Conservation (phyloP, 2,888 invertebrate genomes). For the Mythimna albipuncta region DNA sequence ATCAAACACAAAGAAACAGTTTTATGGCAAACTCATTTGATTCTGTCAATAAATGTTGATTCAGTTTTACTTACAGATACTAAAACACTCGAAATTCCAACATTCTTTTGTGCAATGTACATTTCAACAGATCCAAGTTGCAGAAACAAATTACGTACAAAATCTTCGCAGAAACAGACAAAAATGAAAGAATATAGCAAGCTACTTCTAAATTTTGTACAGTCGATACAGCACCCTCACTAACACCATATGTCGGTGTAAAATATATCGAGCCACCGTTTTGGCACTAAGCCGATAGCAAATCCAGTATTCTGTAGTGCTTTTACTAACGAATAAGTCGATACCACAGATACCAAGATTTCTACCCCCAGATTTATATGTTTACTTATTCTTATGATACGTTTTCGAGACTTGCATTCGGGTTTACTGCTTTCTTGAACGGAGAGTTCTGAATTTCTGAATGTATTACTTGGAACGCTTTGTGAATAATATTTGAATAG, state of each 20-base stretch:
- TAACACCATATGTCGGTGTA: constrained; percentile 80
- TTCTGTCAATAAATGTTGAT: not conserved
- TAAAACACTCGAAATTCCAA: constrained; percentile 26
- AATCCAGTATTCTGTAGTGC: constrained; percentile 58
- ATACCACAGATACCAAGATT: constrained; percentile 46
- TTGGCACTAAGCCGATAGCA: constrained; percentile 78
- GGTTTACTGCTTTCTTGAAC: constrained; percentile 36
- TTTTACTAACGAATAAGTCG: constrained; percentile 55
- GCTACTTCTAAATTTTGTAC: constrained; percentile 57
- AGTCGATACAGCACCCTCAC: constrained; percentile 56
- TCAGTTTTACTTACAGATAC: constrained; percentile 20
- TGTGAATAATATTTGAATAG: constrained; percentile 63
- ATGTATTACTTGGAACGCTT: constrained; percentile 56
- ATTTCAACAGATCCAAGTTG: constrained; percentile 13
- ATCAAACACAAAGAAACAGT: constrained; percentile 12
- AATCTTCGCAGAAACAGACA: constrained; percentile 34
- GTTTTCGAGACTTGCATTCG: constrained; percentile 32
- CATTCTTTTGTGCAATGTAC: constrained; percentile 7
- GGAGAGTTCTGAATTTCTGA: constrained; percentile 46
- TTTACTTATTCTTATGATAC: constrained; percentile 49
- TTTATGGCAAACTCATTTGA: constrained; percentile 11
- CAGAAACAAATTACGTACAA: constrained; percentile 53
- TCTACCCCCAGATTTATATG: constrained; percentile 52
- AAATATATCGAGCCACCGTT: constrained; percentile 75
- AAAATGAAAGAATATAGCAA: constrained; percentile 46